Conservation (phyloP, 1,140 invertebrate genomes). For the Ceratina japonica region DNA sequence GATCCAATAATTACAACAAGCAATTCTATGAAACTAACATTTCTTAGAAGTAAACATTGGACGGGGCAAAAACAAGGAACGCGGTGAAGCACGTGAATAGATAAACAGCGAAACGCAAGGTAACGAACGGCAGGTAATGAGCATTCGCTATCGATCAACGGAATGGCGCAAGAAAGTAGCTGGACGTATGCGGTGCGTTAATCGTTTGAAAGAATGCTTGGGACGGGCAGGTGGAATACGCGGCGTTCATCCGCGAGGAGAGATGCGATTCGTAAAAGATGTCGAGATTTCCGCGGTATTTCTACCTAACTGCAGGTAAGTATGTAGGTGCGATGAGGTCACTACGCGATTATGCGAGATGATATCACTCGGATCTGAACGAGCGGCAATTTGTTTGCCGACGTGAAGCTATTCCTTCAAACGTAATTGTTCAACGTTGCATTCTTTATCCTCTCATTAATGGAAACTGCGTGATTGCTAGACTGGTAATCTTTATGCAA, state of each 20-base stretch:
- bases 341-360: conserved; percentile 28
- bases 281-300: conserved; percentile 24
- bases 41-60: background rate
- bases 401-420: background rate
- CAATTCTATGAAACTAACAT: no score
- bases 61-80: background rate
- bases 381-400: conserved; percentile 36
- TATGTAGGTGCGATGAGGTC: conserved; percentile 44
- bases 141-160: no score
- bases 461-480: no score
- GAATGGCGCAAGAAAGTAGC: background rate
- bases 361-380: conserved; percentile 40
- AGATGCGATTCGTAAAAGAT: conserved; percentile 20
- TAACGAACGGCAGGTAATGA: no score
- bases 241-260: background rate
- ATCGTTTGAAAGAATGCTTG: conserved; percentile 10
- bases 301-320: conserved; percentile 21
- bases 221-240: background rate
- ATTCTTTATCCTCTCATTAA: background rate
- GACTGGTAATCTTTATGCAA: no score
- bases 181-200: background rate
- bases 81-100: no score
- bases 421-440: background rate
- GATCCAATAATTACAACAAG: background rate
- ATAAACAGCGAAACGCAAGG: no score